phyloP scores from a whole-genome alignment of 2,113 vertebrate species.

The Pterophyllum scalare region DNA sequence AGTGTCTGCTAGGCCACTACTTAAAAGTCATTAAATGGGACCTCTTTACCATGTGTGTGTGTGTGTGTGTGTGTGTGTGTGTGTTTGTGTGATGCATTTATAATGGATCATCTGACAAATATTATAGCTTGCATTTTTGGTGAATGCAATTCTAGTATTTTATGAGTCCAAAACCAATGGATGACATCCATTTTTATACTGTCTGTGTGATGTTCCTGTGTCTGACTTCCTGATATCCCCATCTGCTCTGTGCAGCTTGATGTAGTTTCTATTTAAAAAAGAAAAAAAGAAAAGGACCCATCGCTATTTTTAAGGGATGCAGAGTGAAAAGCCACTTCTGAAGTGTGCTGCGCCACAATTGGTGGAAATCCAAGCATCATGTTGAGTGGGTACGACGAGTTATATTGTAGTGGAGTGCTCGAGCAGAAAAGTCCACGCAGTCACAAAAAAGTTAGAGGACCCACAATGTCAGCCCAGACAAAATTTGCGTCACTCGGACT shows the following conservation, averaged over 20 bases:
- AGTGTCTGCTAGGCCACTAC: too few relatives aligned
- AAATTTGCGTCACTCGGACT: background rate
- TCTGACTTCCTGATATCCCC: background rate
- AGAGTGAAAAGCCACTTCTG: background rate
- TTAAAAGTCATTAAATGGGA: too few relatives aligned
- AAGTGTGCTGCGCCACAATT: background rate
- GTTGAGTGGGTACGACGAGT: background rate
- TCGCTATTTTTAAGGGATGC: background rate
- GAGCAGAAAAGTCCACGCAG: background rate
- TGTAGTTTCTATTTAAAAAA: background rate
- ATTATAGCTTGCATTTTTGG: background rate
- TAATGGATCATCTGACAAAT: background rate
- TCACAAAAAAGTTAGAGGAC: background rate
- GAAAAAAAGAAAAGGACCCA: background rate
- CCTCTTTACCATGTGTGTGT: too few relatives aligned
- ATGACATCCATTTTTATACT: background rate
- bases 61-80: too few relatives aligned
- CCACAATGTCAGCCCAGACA: background rate
- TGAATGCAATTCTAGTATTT: background rate
- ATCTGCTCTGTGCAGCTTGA: background rate
- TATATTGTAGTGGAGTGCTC: background rate
- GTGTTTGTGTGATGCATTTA: background rate
- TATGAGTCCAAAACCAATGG: background rate
- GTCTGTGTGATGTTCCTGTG: background rate
- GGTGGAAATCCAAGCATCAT: background rate